Evolutionary conservation across 2,113 vertebrate genomes (phyloP), one percentile per base, ranked within the genome.

Genomic region (Turdus rufiventris): DNA sequence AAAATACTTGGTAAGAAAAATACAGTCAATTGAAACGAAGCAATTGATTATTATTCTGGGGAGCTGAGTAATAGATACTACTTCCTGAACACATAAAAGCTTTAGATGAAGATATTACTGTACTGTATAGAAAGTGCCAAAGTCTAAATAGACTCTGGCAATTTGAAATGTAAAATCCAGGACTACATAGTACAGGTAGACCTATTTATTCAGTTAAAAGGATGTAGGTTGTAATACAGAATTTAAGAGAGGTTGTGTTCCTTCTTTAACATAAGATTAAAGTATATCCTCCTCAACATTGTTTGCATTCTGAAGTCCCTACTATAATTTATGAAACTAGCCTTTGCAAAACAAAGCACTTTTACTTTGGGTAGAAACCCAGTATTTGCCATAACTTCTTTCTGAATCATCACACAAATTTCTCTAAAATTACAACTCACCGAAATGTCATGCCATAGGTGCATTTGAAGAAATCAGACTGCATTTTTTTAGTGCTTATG

Each of bases 401-500:
- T 62, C 62, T 54, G 45, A 66, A 71, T 57, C 40, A 70, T 36
- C 8, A 34, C 9, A 54, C 2, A 18, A 3, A 63, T 63, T 66
- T 60, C 20, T 50, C 7, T 63, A 43, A 85, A 71, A 36, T 60
- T 61, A 40, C 17, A 25, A 10, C 14, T 73, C 19, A 23, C 5
- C 70, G 50, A 74, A 87, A 45, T 47, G 31, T 45, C 9, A 14
- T 18, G 21, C 33, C 25, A 70, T 21, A 21, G 3, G 2, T 50
- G 26, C 21, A 11, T 77, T 84, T 87, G 51, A 89, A 85, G 61
- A 78, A 58, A 58, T 50, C 17, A 21, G 15, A 12, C 10, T 85
- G 6, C 11, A 42, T 53, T 66, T 54, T 54, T 58, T 0, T 11
- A 0, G 16, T 15, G 10, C 15, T 88, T 33, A 56, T 42, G 4